phyloP scores from a whole-genome alignment of 2,888 invertebrate species.

The Melanotus villosus region DNA sequence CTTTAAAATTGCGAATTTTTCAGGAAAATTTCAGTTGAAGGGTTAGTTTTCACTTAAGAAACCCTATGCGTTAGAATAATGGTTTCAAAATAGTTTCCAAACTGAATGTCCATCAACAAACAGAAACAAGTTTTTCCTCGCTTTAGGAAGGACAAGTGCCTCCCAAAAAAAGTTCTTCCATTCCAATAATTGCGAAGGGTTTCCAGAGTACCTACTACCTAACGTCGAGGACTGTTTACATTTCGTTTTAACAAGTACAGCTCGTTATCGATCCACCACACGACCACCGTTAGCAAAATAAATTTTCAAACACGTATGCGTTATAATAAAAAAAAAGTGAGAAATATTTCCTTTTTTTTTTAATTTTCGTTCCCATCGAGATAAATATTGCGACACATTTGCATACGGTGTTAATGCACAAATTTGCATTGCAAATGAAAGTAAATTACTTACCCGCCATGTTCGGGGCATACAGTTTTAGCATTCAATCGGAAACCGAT shows the following conservation, averaged over 20 bases:
- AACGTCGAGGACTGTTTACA: slow-evolving; percentile 12
- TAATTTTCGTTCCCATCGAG: neutral
- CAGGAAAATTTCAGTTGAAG: no score
- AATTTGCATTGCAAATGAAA: slow-evolving; percentile 40
- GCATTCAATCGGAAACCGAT: slow-evolving; percentile 61
- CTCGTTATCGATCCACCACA: slow-evolving; percentile 7
- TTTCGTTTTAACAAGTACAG: slow-evolving; percentile 18
- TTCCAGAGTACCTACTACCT: slow-evolving; percentile 6
- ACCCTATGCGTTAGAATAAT: no score
- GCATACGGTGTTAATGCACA: slow-evolving; percentile 31
- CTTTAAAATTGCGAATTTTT: no score
- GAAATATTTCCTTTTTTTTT: neutral
- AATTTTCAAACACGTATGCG: neutral
- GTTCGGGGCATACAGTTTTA: slow-evolving; percentile 57
- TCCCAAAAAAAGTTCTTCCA: slow-evolving; percentile 1
- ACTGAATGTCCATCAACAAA: no score
- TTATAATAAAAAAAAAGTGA: neutral
- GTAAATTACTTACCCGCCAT: slow-evolving; percentile 52
- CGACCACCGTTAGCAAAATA: neutral
- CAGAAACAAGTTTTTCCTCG: no score
- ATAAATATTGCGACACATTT: slow-evolving; percentile 29
- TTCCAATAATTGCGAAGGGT: slow-evolving; percentile 11
- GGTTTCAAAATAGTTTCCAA: no score
- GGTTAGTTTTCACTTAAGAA: no score
- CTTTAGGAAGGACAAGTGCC: neutral